Evolutionary conservation across 2,888 invertebrate species (phyloP), one percentile per base, ranked within the genome.

Genomic region (Archips crataeganus): DNA sequence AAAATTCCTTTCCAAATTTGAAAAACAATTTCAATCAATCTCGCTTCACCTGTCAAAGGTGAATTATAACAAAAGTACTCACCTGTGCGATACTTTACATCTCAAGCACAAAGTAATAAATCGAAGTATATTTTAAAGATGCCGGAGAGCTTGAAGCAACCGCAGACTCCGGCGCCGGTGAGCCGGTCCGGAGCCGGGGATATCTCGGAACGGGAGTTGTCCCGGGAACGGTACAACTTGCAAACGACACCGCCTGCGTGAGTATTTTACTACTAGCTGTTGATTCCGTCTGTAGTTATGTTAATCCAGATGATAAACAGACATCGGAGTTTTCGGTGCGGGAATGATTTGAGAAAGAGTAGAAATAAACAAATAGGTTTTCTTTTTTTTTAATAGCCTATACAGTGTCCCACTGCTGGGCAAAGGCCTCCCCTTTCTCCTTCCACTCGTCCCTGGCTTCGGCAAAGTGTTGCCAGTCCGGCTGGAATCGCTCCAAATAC

Each of bases 121-220:
- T 13, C 13, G 13, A 75, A 60, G 39, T 49, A 32, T 67, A 62
- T 66, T 62, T 57, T 70, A 57, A 81, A 74, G 78, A 93, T 93
- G 93, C 87, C 90, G 2, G 92, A 92, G 72, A 84, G 84, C 60
- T 62, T 81, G 34, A 94, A 94, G 81, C 78, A 89, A 68, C 84
- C 89, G 36, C 87, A 89, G 62, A 87, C 86, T 57, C 88, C 83
- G 32, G 90, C 93, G 11, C 92, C 93, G 10, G 87, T 89, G 34
- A 89, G 89, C 10, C 77, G 90, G 61, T 82, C 87, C 0, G 94
- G 94, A 0, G 94, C 91, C 1, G 94, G 94, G 0, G 94, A 93
- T 77, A 93, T 93, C 71, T 92, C 93, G 0, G 93, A 93, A 75
- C 79, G 89, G 45, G 93, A 93, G 72, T 77, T 93, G 72, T 85